phyloP scores from a whole-genome alignment of 2,888 invertebrate species.

The Morpho helenor region DNA sequence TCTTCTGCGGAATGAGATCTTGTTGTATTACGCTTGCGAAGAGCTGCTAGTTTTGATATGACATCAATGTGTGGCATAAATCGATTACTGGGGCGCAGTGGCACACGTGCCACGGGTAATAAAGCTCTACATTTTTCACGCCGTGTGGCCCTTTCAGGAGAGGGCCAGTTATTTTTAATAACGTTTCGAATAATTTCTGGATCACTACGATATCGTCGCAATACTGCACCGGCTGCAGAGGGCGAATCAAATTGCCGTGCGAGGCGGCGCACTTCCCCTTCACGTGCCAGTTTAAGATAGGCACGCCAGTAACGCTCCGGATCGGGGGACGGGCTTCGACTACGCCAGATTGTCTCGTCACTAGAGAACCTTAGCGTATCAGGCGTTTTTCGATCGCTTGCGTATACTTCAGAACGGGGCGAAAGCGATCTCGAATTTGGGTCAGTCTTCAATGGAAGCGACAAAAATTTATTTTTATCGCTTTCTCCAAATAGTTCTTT shows the following conservation, averaged over 20 bases:
- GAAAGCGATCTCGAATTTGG: conserved; percentile 72
- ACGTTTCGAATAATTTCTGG: conserved; percentile 84
- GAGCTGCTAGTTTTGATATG: conserved; percentile 90
- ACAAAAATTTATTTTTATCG: conserved; percentile 79
- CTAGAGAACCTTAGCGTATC: conserved; percentile 79
- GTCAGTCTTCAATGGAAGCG: conserved; percentile 69
- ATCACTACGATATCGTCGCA: conserved; percentile 87
- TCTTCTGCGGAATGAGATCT: conserved; percentile 74
- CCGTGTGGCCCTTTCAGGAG: conserved; percentile 59
- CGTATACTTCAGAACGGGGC: conserved; percentile 71
- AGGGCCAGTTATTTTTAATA: conserved; percentile 69
- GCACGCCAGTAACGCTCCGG: conserved; percentile 84
- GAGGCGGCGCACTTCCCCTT: conserved; percentile 89
- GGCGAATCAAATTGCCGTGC: conserved; percentile 87
- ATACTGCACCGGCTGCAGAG: conserved; percentile 70
- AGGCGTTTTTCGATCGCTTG: conserved; percentile 67
- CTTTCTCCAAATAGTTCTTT: conserved; percentile 91
- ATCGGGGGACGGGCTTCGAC: conserved; percentile 87
- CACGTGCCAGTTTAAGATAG: conserved; percentile 84
- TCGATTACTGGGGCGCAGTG: conserved; percentile 83
- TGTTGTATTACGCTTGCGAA: conserved; percentile 70
- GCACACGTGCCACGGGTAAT: conserved; percentile 82
- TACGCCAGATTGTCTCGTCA: conserved; percentile 83
- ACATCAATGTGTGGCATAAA: conserved; percentile 94
- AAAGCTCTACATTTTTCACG: conserved; percentile 54